A percentile compares a stretch with the other conserved stretches of the same genome.
Evolutionary conservation across 1,140 invertebrate species (phyloP).

Genomic region (Drosophila mauritiana): DNA sequence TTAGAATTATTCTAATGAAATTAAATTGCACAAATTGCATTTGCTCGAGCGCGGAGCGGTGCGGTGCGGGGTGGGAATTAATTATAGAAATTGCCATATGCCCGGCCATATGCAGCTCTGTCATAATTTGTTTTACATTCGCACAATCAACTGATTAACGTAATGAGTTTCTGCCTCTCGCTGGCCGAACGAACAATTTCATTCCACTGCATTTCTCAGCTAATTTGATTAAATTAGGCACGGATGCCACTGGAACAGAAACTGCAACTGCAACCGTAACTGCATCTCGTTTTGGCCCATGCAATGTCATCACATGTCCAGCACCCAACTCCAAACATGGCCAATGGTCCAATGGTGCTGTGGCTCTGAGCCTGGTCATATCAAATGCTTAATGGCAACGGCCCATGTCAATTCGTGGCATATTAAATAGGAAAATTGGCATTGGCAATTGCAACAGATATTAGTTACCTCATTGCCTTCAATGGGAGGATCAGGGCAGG

Average conservation of each 20-base stretch:
- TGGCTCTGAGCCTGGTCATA: conserved; percentile 53
- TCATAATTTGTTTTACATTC: conserved; percentile 75
- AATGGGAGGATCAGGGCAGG: not conserved
- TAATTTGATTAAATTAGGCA: conserved; percentile 81
- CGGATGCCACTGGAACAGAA: conserved; percentile 16
- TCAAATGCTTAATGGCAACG: conserved; percentile 78
- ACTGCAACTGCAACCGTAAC: conserved; percentile 25
- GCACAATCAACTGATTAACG: conserved; percentile 72
- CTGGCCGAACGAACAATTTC: conserved; percentile 24
- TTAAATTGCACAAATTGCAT: conserved; percentile 78
- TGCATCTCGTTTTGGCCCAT: conserved; percentile 44
- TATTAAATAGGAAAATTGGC: conserved; percentile 82
- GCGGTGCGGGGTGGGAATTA: conserved; percentile 48
- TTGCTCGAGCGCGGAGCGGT: conserved; percentile 7
- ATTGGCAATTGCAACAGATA: conserved; percentile 79
- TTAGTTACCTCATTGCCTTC: conserved; percentile 50
- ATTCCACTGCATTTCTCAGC: conserved; percentile 67
- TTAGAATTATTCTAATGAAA: conserved; percentile 84
- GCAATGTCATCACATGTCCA: conserved; percentile 69
- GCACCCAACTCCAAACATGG: conserved; percentile 35
- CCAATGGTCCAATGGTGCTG: conserved; percentile 17
- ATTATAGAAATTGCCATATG: conserved; percentile 69
- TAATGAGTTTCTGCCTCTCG: conserved; percentile 54
- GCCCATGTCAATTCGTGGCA: conserved; percentile 80
- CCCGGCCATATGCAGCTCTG: conserved; percentile 49